phyloP scores from a whole-genome alignment of 1,140 invertebrate genomes.

The Muscidifurax raptorellus region DNA sequence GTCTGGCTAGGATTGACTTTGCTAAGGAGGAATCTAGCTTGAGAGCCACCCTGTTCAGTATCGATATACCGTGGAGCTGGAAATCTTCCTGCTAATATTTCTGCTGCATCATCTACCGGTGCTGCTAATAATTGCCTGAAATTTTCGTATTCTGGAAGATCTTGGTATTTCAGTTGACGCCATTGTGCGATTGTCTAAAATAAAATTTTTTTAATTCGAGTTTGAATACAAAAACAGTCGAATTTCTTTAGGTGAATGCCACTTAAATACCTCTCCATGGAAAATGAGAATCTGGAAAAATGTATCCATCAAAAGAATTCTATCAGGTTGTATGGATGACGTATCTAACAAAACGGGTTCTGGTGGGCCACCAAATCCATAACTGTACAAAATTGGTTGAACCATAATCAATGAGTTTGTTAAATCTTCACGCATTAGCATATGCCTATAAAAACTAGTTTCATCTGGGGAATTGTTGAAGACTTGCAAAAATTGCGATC shows the following conservation, averaged over 20 bases:
- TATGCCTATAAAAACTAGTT: conserved; percentile 99
- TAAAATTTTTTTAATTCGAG: conserved; percentile 12
- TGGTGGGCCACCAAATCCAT: conserved; percentile 97
- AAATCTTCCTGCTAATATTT: conserved; percentile 96
- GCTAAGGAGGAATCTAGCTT: conserved; percentile 97
- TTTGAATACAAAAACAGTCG: neutral
- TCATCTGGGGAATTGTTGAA: conserved; percentile 99
- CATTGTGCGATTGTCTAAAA: conserved; percentile 96
- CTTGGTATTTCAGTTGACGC: conserved; percentile 95
- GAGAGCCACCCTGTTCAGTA: conserved; percentile 97
- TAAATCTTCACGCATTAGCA: conserved; percentile 97
- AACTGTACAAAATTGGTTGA: conserved; percentile 98
- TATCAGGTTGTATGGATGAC: conserved; percentile 96
- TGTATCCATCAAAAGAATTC: conserved; percentile 99
- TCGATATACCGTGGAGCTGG: conserved; percentile 99
- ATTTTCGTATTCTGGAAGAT: conserved; percentile 97
- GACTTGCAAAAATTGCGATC: conserved; percentile 99
- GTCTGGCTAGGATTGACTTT: conserved; percentile 99
- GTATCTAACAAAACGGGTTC: conserved; percentile 98
- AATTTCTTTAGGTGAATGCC: conserved; percentile 4
- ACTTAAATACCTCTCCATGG: conserved; percentile 90
- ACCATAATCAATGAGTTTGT: conserved; percentile 99
- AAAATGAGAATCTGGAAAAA: conserved; percentile 99
- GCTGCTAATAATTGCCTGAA: conserved; percentile 97
- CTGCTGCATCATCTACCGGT: conserved; percentile 97